Percentiles rank a stretch among this genome's conserved stretches.
Evolutionary conservation across 2,797 vertebrate species (phyloP).

Genomic region (Smutsia temminckii): DNA sequence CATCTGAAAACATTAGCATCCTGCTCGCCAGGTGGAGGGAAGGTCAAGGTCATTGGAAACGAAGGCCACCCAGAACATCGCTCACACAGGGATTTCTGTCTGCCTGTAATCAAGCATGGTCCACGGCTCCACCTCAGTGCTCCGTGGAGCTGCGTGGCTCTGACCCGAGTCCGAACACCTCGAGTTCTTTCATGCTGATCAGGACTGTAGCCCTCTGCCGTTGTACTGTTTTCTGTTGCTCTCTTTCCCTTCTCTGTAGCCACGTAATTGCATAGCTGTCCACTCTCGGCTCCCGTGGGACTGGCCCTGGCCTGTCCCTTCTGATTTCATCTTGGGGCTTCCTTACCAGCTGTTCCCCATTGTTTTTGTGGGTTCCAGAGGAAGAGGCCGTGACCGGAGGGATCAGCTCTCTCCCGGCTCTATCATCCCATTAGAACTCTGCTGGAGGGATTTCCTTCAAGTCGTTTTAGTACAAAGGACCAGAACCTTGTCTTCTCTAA

Average conservation of each 20-base stretch:
- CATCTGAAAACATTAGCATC: constrained; percentile 55
- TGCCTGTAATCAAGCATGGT: constrained; percentile 50
- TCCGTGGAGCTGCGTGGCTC: constrained; percentile 5
- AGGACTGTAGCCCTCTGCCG: background rate
- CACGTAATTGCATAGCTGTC: background rate
- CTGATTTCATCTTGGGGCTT: background rate
- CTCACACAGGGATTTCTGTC: constrained; percentile 74
- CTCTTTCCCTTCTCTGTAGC: constrained; percentile 31
- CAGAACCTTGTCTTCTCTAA: constrained; percentile 35
- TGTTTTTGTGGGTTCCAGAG: background rate
- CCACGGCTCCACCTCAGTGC: constrained; percentile 9
- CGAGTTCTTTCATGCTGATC: constrained; percentile 39
- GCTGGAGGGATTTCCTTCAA: background rate
- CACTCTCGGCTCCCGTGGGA: background rate
- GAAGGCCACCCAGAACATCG: constrained; percentile 54
- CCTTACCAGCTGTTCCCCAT: background rate
- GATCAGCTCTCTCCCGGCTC: background rate
- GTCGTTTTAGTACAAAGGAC: constrained; percentile 1
- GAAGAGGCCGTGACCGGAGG: background rate
- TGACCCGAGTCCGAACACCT: constrained; percentile 50
- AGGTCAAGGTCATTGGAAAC: constrained; percentile 80
- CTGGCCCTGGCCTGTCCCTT: background rate
- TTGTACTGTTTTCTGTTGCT: constrained; percentile 18
- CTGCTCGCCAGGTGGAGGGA: constrained; percentile 65
- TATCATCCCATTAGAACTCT: background rate